Base-by-base conservation (phyloP, 2,113 vertebrate species). In the Capricornis sumatraensis region DNA sequence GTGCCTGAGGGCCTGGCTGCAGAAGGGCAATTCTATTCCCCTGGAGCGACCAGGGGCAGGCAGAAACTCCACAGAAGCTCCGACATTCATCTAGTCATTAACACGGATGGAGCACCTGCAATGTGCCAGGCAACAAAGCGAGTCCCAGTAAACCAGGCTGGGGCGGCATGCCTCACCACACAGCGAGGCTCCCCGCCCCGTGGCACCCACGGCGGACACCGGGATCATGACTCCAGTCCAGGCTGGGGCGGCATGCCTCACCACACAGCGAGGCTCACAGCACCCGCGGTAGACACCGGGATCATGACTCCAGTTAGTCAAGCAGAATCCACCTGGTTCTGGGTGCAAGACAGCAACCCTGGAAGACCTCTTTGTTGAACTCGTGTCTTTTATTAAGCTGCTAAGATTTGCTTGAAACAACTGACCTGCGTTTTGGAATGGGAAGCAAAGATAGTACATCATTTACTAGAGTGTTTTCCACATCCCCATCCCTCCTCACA, bases 251-350 rank as follows among this genome's bases (percentile, higher is more conserved):
- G 19, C 14, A 8, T 14, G 43, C 58, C 17, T 74, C 25, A 23
- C 30, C 82, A 28, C 40, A 7, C 1, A 55, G 8, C 8, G 45
- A 87, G 45, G 36, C 36, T 45, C 14, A 5, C 5, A 5, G 19
- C 4, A 3, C 40, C 55, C 14, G 53, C 1, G 1, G 1, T 23
- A n/a, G 28, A 3, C 6, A 43, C 53, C 43, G 7, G n/a, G 55
- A 36, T 79, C 57, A 23, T 47, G 30, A 60, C 55, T 71, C 27
- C 50, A 60, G 0, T 25, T 4, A 14, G 43, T 27, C 78, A 45
- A 43, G 30, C 17, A 25, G 50, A 25, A 58, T n/a, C 60, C 79
- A 25, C 30, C 30, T 58, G 23, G 50, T 55, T 21, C 19, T 40
- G 21, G 7, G 3, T n/a, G 45, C 12, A 1, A 74, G 43, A 74